Base-by-base conservation (phyloP, 2,113 vertebrate species). In the Sinosuthora webbiana region DNA sequence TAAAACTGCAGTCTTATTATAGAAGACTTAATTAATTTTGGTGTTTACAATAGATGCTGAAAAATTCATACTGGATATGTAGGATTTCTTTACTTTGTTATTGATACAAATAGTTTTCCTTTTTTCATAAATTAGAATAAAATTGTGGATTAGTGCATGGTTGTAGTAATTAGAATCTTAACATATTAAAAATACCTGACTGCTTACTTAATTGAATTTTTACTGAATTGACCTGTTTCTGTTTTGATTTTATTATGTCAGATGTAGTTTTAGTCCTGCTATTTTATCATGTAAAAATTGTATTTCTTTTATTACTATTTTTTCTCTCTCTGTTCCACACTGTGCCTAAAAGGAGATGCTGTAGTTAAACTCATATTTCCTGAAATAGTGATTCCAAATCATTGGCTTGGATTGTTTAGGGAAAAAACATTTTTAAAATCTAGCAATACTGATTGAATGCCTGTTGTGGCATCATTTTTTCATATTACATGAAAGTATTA, bases 1-100 rank as follows among this genome's bases (percentile, higher is more conserved):
- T 99, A 98, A 98, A 96, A 64, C 90, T 97, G 95, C 96, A 97
- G 96, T 96, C 79, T 97, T 96, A 83, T 96, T 96, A 91, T 63
- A 59, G 85, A 96, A 94, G 89, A 62, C 93, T 97, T 97, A 91
- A 91, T 97, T 97, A 62, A 91, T 98, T 96, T 95, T 93, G 50
- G 37, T 94, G 86, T 97, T 94, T 94, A 81, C 57, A 84, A 50
- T 95, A 97, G 69, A 74, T 96, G 42, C 74, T 94, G 27, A 88
- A 96, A 85, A 85, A 91, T 49, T 90, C 59, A 82, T 75, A 93
- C 44, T 80, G n/a, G 35, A 75, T 93, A 45, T 87, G 56, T 96
- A 73, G 63, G 50, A 91, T 97, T 94, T 94, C 94, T 83, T 89
- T 97, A 73, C 69, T 97, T 94, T 95, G 57, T 78, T 89, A 77